Evolutionary conservation across 2,888 invertebrate species (phyloP).

Genomic region (Eupithecia inturbata): DNA sequence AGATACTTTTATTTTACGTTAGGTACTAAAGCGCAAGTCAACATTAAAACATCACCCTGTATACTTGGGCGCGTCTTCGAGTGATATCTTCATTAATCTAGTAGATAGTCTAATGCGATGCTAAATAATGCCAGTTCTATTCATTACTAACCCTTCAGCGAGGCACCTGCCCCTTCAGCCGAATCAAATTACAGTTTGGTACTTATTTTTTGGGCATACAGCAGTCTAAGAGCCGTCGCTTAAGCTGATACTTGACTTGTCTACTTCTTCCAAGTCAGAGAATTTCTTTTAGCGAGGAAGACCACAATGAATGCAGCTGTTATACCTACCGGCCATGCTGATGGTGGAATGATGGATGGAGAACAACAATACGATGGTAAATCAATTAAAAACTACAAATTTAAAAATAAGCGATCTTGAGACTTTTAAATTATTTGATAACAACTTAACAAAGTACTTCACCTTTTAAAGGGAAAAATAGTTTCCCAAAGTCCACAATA

Average conservation of each 20-base stretch:
- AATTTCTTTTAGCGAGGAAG: too few relatives aligned
- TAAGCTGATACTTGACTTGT: too few relatives aligned
- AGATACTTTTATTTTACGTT: background rate
- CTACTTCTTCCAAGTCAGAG: too few relatives aligned
- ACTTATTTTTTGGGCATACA: too few relatives aligned
- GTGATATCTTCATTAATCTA: conserved; percentile 72
- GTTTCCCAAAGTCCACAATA: background rate
- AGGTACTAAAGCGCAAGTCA: background rate
- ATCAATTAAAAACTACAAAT: background rate
- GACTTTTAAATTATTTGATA: background rate
- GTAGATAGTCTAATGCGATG: conserved; percentile 75
- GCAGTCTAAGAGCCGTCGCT: background rate
- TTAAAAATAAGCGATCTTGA: background rate
- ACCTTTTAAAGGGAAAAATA: background rate
- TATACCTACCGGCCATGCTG: too few relatives aligned
- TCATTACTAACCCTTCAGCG: conserved; percentile 62
- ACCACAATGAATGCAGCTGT: too few relatives aligned
- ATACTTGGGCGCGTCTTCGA: conserved; percentile 39
- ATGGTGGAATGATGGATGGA: too few relatives aligned
- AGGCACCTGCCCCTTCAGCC: conserved; percentile 20
- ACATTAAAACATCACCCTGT: conserved; percentile 51
- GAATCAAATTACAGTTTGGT: conserved; percentile 11
- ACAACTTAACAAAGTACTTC: background rate
- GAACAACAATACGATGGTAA: too few relatives aligned
- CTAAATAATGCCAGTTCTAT: conserved; percentile 72